A percentile compares a stretch with the other conserved stretches of the same genome.
These are phyloP conservation scores for Podarcis raffonei DNA, from an alignment of 2,113 vertebrate genomes.

Conservation along the genomic window DNA sequence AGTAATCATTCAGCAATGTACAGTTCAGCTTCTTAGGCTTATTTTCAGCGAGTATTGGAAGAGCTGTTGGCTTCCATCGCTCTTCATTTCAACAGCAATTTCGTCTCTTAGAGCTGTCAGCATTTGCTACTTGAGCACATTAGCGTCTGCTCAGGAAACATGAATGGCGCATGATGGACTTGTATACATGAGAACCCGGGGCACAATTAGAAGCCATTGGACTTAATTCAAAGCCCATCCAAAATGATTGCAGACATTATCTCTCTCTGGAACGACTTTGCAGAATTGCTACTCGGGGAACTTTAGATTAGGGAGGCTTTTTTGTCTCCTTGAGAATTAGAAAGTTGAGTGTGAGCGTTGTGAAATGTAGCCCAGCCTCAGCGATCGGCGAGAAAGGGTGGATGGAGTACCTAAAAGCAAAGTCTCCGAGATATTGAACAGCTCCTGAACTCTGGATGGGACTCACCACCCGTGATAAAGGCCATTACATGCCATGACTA, in stretches of 20 bases:
- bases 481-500: too few relatives aligned
- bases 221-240: background rate
- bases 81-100: slow-evolving; percentile 14
- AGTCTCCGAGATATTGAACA: background rate
- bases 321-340: background rate
- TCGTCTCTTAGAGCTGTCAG: background rate
- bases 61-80: background rate
- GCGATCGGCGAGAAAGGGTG: background rate
- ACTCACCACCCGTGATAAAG: too few relatives aligned
- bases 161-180: background rate
- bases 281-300: background rate
- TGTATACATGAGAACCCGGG: background rate
- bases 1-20: background rate
- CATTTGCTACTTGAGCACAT: background rate
- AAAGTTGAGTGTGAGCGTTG: background rate
- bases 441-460: too few relatives aligned
- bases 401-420: background rate
- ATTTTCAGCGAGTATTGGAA: background rate
- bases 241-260: background rate
- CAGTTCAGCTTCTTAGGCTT: background rate
- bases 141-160: background rate
- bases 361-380: background rate
- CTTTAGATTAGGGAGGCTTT: background rate
- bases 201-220: background rate
- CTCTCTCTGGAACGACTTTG: background rate